These are phyloP conservation scores for Coregonus suidteri DNA, from an alignment of 2,797 vertebrate species.

Conservation along the genomic window DNA sequence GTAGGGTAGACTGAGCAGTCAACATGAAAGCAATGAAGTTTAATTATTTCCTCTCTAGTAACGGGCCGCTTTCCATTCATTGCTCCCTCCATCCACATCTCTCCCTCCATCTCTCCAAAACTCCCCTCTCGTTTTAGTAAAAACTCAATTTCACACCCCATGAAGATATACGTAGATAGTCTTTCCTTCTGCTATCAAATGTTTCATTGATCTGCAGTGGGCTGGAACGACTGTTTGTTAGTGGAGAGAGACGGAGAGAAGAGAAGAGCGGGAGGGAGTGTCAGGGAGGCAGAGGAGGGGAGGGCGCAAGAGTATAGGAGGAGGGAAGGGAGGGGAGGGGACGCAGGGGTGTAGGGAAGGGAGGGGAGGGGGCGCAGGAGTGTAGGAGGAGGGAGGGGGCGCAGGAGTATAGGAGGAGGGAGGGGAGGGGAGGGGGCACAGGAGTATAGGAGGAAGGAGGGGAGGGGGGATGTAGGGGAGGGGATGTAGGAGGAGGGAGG, in stretches of 20 bases:
- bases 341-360: neutral
- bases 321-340: neutral
- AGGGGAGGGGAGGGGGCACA: neutral
- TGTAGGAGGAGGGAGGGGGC: neutral
- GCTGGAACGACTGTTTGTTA: conserved; percentile 19
- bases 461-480: neutral
- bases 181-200: neutral
- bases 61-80: conserved; percentile 22
- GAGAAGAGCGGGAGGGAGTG: neutral
- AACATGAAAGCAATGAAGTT: conserved; percentile 23
- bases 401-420: neutral
- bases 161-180: conserved; percentile 19
- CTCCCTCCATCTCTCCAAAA: conserved; percentile 22
- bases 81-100: conserved; percentile 25
- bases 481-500: neutral
- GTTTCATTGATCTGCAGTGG: conserved; percentile 20
- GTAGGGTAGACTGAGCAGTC: conserved; percentile 5
- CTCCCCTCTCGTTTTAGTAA: conserved; percentile 23
- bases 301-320: neutral
- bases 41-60: conserved; percentile 14
- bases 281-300: neutral
- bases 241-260: neutral
- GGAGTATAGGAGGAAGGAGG: neutral
- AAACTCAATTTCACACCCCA: conserved; percentile 52
- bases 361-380: too few relatives aligned